A percentile compares a stretch with the other conserved stretches of the same genome.
These are phyloP conservation scores for Gymnosoma rotundatum DNA, from an alignment of 2,888 invertebrate species.

Conservation along the genomic window DNA sequence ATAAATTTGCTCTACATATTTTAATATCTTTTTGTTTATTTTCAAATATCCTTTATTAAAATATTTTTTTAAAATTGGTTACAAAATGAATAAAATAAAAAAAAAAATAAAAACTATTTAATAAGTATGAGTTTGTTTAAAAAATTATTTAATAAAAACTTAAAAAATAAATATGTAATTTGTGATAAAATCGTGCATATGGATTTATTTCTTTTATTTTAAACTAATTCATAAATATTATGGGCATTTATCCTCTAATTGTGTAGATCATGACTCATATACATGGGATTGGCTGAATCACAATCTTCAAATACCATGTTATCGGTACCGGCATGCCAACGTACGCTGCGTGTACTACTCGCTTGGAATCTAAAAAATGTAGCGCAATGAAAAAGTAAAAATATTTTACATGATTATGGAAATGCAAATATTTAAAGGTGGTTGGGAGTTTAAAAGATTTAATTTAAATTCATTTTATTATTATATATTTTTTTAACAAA, in stretches of 20 bases:
- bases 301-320: constrained; percentile 81
- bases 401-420: constrained; percentile 54
- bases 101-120: not conserved
- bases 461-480: constrained; percentile 5
- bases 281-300: constrained; percentile 77
- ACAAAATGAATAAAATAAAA: constrained; percentile 19
- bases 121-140: not conserved
- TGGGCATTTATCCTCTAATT: constrained; percentile 39
- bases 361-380: constrained; percentile 72
- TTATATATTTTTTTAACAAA: constrained; percentile 38
- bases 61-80: too few species aligned
- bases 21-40: too few species aligned
- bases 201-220: constrained; percentile 35
- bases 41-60: too few species aligned
- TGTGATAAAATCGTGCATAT: constrained; percentile 63
- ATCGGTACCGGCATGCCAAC: constrained; percentile 79
- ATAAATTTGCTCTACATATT: too few species aligned
- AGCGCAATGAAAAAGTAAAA: constrained; percentile 29
- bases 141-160: not conserved
- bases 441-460: constrained; percentile 17
- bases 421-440: constrained; percentile 19
- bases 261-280: constrained; percentile 70
- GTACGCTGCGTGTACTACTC: constrained; percentile 78
- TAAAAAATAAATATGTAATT: constrained; percentile 11
- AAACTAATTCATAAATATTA: not conserved